Evolutionary conservation across 2,888 invertebrate species (phyloP), one percentile per base, ranked within the genome.

Genomic region (Tenthredo scrophulariae): DNA sequence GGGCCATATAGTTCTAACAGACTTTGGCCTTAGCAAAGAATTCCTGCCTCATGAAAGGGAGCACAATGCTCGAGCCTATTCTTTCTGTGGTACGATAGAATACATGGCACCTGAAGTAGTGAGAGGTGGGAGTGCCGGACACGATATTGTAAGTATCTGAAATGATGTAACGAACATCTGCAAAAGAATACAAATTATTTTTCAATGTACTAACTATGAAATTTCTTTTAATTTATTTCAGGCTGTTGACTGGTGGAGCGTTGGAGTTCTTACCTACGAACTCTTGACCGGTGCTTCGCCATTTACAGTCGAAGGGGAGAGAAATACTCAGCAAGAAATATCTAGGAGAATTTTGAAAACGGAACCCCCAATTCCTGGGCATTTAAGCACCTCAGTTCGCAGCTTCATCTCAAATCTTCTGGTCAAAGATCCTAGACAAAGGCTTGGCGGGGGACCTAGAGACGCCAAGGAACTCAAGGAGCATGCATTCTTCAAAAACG

Each of bases 201-300:
- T 2, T 40, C 15, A 10, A 26, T 62, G 13, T 33, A 67, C 1
- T 67, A 29, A 33, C 6, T 26, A 33, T 26, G 10, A 46, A 67
- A 77, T 58, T 58, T 43, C 5, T 46, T 22, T 75, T 15, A 74
- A 74, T 93, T 94, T 91, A 91, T 93, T 93, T 40, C 95, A 98
- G 97, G 97, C 98, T 80, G 99, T 99, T 7, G 99, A 99, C 94
- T 99, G 99, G 99, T 99, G 99, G 99, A 98, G 98, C 46, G 97
- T 99, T 9, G 99, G 99, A 9, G 99, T 99, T 1, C 94, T 99
- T 74, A 98, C 98, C 0, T 99, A 99, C 94, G 99, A 99, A 94
- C 95, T 99, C 70, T 94, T 99, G 84, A 99, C 99, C 0, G 99
- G 99, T 84, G 98, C 98, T 9, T 99, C 99, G 0, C 99, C 99